A percentile compares a stretch with the other conserved stretches of the same genome.
Evolutionary conservation across 2,113 vertebrate genomes (phyloP).

Genomic region (Pedetes capensis): DNA sequence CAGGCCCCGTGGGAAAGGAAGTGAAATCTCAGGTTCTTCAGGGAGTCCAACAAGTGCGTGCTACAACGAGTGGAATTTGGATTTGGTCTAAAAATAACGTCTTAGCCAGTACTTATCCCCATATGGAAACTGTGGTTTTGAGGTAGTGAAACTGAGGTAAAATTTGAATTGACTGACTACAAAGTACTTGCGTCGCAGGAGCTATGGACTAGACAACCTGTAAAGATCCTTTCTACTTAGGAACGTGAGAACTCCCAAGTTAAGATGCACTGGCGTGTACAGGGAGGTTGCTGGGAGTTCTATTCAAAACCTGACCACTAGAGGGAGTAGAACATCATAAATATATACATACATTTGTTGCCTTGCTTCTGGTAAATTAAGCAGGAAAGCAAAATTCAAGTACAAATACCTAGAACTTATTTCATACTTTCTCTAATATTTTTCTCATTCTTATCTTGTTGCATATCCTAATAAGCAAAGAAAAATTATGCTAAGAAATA

Average conservation of each 20-base stretch:
- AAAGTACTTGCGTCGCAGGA: neutral
- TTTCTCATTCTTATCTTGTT: neutral
- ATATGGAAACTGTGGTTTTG: neutral
- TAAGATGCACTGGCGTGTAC: accelerated
- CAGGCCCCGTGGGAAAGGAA: neutral
- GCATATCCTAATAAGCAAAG: neutral
- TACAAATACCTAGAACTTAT: neutral
- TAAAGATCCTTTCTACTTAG: neutral
- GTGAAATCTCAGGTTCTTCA: neutral
- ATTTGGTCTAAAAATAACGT: neutral
- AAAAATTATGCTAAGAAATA: neutral
- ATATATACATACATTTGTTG: slow-evolving; percentile 56
- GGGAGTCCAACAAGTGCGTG: neutral
- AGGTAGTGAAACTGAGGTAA: neutral
- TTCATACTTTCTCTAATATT: neutral
- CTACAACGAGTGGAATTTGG: neutral
- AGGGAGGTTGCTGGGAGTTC: neutral
- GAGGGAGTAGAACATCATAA: slow-evolving; percentile 82
- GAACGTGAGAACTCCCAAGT: neutral
- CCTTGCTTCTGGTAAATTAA: neutral
- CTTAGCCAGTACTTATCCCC: neutral
- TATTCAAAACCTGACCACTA: slow-evolving; percentile 68
- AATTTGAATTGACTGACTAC: neutral
- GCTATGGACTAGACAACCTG: neutral
- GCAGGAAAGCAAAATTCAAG: neutral